Percentiles rank a stretch among this genome's conserved stretches.
These are phyloP conservation scores for Hetaerina americana DNA, from an alignment of 1,140 invertebrate species.

Conservation along the genomic window DNA sequence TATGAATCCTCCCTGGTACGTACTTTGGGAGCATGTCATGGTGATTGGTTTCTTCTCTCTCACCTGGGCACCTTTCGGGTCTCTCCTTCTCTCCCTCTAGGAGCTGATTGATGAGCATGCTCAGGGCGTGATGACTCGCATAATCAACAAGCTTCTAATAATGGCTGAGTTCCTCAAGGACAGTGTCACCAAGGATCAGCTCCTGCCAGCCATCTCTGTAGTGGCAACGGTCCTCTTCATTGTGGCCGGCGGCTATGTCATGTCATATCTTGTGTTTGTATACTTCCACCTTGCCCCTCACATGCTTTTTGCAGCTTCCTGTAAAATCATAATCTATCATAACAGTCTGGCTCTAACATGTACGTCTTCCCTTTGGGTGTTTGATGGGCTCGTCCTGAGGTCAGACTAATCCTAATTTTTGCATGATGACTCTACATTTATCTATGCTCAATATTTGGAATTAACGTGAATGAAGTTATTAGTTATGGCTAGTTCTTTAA, in stretches of 20 bases:
- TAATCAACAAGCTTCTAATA: conserved; percentile 49
- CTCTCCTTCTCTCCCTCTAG: conserved; percentile 25
- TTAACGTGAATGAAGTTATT: too few species aligned
- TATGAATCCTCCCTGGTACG: too few species aligned
- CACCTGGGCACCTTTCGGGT: too few species aligned
- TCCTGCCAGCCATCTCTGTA: conserved; percentile 69
- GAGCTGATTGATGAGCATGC: conserved; percentile 63
- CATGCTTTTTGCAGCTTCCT: too few species aligned
- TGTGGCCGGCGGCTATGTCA: conserved; percentile 67
- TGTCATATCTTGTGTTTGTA: conserved; percentile 75
- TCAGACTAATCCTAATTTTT: too few species aligned
- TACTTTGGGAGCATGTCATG: neutral
- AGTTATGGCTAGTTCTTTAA: too few species aligned
- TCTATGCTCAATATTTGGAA: too few species aligned
- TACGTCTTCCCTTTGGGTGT: too few species aligned
- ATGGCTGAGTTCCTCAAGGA: conserved; percentile 60
- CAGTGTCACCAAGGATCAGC: conserved; percentile 63
- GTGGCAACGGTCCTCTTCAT: conserved; percentile 69
- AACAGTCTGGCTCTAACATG: too few species aligned
- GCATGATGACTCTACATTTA: too few species aligned
- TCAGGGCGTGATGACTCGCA: conserved; percentile 53
- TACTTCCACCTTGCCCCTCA: neutral
- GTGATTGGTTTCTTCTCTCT: neutral
- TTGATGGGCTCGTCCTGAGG: too few species aligned
- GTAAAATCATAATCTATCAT: too few species aligned